Conservation (phyloP, 2,113 vertebrate genomes). For the Mirounga angustirostris region DNA sequence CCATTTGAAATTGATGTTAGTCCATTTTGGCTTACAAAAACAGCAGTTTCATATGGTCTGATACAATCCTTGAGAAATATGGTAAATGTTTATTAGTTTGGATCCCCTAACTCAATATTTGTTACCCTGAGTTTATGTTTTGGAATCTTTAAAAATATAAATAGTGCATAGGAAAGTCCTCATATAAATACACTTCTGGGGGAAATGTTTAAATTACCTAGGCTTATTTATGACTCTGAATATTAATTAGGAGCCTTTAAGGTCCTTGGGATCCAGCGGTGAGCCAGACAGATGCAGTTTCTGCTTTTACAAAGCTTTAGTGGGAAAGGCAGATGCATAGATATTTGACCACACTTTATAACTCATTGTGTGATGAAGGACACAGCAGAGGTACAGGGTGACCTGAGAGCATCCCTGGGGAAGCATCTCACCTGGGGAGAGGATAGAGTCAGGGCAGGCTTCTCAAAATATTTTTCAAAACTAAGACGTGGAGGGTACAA, state of each 20-base stretch:
- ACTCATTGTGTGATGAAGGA: background rate
- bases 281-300: background rate
- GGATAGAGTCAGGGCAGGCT: background rate
- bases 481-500: background rate
- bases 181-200: background rate
- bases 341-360: conserved; percentile 8
- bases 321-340: background rate
- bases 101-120: background rate
- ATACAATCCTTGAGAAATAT: background rate
- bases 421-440: background rate
- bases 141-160: conserved; percentile 38
- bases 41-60: background rate
- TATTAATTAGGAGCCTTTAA: conserved; percentile 54
- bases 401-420: background rate
- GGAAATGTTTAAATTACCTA: conserved; percentile 4
- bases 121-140: conserved; percentile 46
- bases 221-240: background rate
- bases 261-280: background rate
- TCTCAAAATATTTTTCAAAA: conserved; percentile 15
- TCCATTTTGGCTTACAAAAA: conserved; percentile 15
- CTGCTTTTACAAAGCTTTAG: background rate
- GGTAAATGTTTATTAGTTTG: conserved; percentile 13
- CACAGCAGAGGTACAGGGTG: background rate
- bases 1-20: conserved; percentile 19
- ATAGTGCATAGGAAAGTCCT: conserved; percentile 23